A percentile compares a stretch with the other conserved stretches of the same genome.
Evolutionary conservation across 2,797 vertebrate genomes (phyloP).

Genomic region (Crenuchus spilurus): DNA sequence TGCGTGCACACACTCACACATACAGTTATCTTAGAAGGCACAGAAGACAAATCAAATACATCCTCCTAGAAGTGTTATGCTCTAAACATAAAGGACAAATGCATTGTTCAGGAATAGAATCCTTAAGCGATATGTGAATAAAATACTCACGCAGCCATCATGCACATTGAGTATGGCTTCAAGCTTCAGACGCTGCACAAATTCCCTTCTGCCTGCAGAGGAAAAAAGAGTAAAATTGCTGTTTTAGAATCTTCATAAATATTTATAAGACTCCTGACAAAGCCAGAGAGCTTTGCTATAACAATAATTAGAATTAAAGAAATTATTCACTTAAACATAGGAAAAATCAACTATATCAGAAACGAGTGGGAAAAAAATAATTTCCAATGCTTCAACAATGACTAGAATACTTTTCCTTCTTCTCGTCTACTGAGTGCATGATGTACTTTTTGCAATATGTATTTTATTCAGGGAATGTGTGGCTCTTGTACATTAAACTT

Average conservation of each 20-base stretch:
- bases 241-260: background rate
- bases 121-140: background rate
- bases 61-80: background rate
- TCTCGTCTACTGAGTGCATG: background rate
- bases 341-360: too few species aligned
- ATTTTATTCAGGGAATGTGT: background rate
- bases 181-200: constrained; percentile 98
- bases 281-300: background rate
- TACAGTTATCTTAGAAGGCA: constrained; percentile 19
- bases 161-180: constrained; percentile 95
- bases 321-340: too few species aligned
- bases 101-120: background rate
- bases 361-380: too few species aligned
- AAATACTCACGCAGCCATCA: constrained; percentile 95
- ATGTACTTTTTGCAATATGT: background rate
- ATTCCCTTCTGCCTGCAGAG: constrained; percentile 93
- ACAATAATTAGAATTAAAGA: background rate
- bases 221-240: constrained; percentile 44
- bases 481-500: too few species aligned
- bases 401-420: background rate
- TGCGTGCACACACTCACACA: constrained; percentile 19
- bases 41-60: constrained; percentile 19
- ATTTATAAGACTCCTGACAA: background rate
- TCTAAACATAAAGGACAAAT: background rate
- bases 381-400: too few species aligned